Evolutionary conservation across 2,797 vertebrate genomes (phyloP), one percentile per base, ranked within the genome.

Genomic region (Dermochelys coriacea): DNA sequence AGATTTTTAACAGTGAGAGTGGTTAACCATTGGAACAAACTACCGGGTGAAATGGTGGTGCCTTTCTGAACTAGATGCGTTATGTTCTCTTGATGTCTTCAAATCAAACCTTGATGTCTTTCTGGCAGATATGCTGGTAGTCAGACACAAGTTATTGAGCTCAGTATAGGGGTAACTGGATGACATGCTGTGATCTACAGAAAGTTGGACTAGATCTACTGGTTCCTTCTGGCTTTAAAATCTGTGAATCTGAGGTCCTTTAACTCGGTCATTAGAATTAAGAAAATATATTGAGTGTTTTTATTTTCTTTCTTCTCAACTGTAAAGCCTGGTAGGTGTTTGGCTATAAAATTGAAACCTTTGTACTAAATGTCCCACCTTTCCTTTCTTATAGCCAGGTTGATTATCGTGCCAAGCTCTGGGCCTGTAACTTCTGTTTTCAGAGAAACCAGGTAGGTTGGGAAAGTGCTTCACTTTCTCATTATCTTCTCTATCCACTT

Each of bases 341-440:
- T 29, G 3, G 2, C 57, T 90, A 45, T 96, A 84, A 91, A 96
- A 86, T 80, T 89, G 18, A 84, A 92, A 37, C 54, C 21, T 74
- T 57, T 87, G 71, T 25, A 18, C 11, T 92, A 54, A 15, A 87
- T 8, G 1, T 75, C 59, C 93, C 45, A 6, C 84, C 54, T 97
- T 91, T 97, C 50, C 83, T 45, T 90, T 93, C 89, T 98, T 97
- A 87, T 97, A 99, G 99, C 97, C 99, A 99, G 93, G 99, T 99
- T 83, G 99, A 99, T 98, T 99, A 99, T 98, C 98, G 99, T 98
- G 99, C 99, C 96, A 99, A 99, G 97, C 99, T 99, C 96, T 99
- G 99, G 99, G 99, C 99, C 31, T 99, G 99, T 97, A 99, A 99
- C 98, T 99, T 99, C 98, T 99, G 99, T 98, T 99, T 99, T 96